A percentile compares a stretch with the other conserved stretches of the same genome.
Evolutionary conservation across 2,113 vertebrate genomes (phyloP).

Genomic region (Prunella himalayana): DNA sequence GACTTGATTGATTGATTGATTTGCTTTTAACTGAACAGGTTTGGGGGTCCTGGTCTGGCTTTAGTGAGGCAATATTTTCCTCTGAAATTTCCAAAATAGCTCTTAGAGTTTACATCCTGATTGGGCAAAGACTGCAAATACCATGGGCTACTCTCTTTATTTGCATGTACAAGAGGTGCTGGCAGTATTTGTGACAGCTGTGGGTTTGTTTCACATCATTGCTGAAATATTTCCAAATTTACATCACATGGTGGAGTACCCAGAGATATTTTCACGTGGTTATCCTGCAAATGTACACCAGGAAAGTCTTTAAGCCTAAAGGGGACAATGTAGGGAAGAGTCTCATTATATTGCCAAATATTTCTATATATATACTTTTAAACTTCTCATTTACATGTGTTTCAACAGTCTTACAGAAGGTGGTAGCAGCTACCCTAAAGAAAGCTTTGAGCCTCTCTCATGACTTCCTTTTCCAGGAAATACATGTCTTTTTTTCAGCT

Average conservation of each 20-base stretch:
- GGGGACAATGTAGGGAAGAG: not conserved
- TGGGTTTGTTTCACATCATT: not conserved
- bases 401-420: conserved; percentile 61
- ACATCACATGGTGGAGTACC: not conserved
- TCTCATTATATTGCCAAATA: not conserved
- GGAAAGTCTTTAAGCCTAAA: not conserved
- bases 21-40: not conserved
- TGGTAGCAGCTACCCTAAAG: conserved; percentile 54
- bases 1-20: not conserved
- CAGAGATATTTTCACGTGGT: not conserved
- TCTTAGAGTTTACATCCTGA: not conserved
- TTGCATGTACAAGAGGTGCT: not conserved
- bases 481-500: not conserved
- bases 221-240: not conserved
- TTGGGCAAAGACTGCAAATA: not conserved
- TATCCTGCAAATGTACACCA: not conserved
- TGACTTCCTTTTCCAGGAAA: conserved; percentile 12
- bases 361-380: not conserved
- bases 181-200: not conserved
- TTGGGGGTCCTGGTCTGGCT: not conserved
- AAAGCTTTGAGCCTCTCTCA: not conserved
- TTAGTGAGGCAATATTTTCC: not conserved
- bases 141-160: not conserved
- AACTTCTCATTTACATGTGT: conserved; percentile 43
- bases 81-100: not conserved